Base-by-base conservation (phyloP, 2,888 invertebrate genomes). In the Drosophila formosana region DNA sequence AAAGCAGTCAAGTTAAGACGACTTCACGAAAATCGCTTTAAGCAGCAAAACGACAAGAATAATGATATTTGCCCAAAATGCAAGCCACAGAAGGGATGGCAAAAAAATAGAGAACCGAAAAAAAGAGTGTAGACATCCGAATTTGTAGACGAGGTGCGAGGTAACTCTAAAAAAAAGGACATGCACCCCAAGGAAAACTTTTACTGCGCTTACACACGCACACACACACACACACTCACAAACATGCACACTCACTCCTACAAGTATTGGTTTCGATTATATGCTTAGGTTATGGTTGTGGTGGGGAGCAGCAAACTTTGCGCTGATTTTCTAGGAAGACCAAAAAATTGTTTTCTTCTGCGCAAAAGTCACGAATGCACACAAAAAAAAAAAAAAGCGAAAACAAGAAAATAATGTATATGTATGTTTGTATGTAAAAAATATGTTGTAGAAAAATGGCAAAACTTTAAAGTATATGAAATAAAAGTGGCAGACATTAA, bases 11-110 rank as follows among this genome's bases (percentile, higher is more conserved):
- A 80, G 74, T 70, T 78, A 66, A 80, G 86, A 87, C 87, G 81
- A 89, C 89, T 89, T 88, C 73, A 82, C 84, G 79, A 89, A 82
- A 82, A 86, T 82, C 84, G 89, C 87, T 84, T 84, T 80, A 83
- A 86, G 83, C 87, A 78, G 83, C 83, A 89, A 81, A 84, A 79
- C 78, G 81, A 81, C 81, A 89, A 89, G 89, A 89, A 78, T 82
- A 85, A 85, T 89, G 87, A 87, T 81, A 89, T 88, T 84, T 88
- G 57, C 66, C 60, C 66, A 68, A 71, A 84, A 76, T 84, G 77
- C 67, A 82, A 82, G 81, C 82, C 85, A 76, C 79, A 53, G 49
- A 68, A 50, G 57, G 57, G 30, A 18, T 34, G 49, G 61, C 53
- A 49, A 46, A 52, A 69, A 57, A 63, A 43, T 37, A 57, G 26